Evolutionary conservation across 2,797 vertebrate genomes (phyloP), one percentile per base, ranked within the genome.

Genomic region (Trichosurus vulpecula): DNA sequence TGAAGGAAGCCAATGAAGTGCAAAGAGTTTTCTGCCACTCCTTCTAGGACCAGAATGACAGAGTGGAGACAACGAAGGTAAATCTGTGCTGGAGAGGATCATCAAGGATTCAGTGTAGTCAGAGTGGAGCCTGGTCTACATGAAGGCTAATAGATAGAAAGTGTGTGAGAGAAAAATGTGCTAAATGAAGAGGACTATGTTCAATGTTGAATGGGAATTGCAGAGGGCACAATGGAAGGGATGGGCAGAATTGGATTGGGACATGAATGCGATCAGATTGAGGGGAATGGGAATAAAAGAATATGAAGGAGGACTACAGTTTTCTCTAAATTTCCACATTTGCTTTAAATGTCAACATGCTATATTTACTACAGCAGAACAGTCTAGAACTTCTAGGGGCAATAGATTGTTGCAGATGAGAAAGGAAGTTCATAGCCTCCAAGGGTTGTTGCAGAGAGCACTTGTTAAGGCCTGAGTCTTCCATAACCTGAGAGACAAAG

Each of bases 1-100:
- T 66, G 61, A 66, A n/a, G 35, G 14, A 5, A 61, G 31, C 31
- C 27, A n/a, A n/a, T n/a, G 61, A n/a, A 35, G 31, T 61, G 3
- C 58, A 61, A 61, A 10, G 30, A 35, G 31, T 31, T 61, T 61
- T 61, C 58, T 61, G 30, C 31, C 31, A 14, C 12, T 1, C 31
- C 0, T 58, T 61, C 12, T 66, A 66, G 35, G 1, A 66, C 14
- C 0, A n/a, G 1, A 1, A n/a, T 25, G 41, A 27, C 2, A 25
- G 22, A 47, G 5, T 47, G 81, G 3, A 19, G 66, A 19, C n/a
- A 66, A 4, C n/a, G 31, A 74, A 74, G 16, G 2, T 41, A 41
- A 74, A 3, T 66, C 19, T 2, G 1, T 22, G 16, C 19, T 41
- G 1, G 6, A 74, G 6, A 74, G 2, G 19, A 74, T 22, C 22